Conservation (phyloP, 2,113 vertebrate genomes). For the Acinonyx jubatus region DNA sequence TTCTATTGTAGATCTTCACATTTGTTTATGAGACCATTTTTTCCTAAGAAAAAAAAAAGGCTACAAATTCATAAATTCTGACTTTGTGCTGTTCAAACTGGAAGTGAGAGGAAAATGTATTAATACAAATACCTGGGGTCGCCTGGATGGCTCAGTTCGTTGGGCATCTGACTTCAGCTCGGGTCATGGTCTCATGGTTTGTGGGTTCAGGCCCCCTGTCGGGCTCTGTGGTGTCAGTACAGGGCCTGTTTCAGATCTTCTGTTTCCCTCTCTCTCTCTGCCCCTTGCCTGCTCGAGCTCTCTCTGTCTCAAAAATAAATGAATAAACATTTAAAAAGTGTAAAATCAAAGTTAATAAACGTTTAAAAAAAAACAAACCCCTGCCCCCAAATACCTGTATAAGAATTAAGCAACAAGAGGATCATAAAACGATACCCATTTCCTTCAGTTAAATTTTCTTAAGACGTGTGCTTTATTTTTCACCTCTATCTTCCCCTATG, state of each 20-base stretch:
- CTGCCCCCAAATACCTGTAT: background rate
- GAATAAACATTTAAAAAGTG: too few species aligned
- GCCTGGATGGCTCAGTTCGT: too few species aligned
- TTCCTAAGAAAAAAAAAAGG: constrained; percentile 9
- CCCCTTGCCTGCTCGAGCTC: too few species aligned
- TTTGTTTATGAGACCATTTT: constrained; percentile 44
- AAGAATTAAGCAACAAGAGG: background rate
- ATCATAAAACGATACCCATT: constrained; percentile 19
- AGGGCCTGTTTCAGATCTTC: too few species aligned
- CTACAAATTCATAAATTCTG: constrained; percentile 23
- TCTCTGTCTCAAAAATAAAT: too few species aligned
- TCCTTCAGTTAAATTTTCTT: constrained; percentile 30
- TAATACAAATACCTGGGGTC: background rate
- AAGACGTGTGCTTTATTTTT: constrained; percentile 21
- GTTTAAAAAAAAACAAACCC: too few species aligned
- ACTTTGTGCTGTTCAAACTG: background rate
- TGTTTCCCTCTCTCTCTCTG: too few species aligned
- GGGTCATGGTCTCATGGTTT: too few species aligned
- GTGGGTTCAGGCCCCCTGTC: too few species aligned
- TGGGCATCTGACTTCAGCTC: too few species aligned
- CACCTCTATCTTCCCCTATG: background rate
- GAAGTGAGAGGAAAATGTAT: constrained; percentile 11
- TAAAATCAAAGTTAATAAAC: too few species aligned
- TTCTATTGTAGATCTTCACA: background rate
- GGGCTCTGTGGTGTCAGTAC: too few species aligned